Evolutionary conservation across 2,797 vertebrate species (phyloP).

Genomic region (Sebastes miniatus): DNA sequence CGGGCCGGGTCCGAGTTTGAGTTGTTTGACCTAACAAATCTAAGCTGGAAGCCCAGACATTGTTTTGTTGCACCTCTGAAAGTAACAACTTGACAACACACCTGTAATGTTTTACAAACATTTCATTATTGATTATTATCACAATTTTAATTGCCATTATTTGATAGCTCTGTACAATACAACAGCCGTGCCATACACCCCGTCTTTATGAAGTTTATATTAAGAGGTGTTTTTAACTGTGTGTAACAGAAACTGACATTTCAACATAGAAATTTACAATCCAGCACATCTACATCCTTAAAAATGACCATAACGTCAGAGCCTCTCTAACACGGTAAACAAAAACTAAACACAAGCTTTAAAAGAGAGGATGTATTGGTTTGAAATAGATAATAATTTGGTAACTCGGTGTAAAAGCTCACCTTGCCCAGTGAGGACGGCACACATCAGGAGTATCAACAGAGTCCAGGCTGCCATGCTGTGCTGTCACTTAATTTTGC

Average conservation of each 20-base stretch:
- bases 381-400: neutral
- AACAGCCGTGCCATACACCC: neutral
- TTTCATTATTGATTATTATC: neutral
- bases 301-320: neutral
- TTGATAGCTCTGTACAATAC: neutral
- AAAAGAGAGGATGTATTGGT: neutral
- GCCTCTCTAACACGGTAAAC: neutral
- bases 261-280: neutral
- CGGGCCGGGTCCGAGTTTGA: neutral
- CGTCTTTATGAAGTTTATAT: neutral
- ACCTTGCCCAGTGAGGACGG: slow-evolving; percentile 27
- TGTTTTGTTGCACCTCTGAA: neutral
- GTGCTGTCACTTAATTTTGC: fast-evolving
- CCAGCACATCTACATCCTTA: neutral
- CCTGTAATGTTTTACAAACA: neutral
- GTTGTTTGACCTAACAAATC: neutral
- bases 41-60: neutral
- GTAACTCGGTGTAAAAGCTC: neutral
- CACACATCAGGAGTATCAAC: slow-evolving; percentile 1
- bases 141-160: neutral
- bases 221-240: neutral
- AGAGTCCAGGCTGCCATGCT: slow-evolving; percentile 19
- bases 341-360: neutral
- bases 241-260: neutral
- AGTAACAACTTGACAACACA: neutral